Evolutionary conservation across 2,797 vertebrate genomes (phyloP).

Genomic region (Sitta carolinensis): DNA sequence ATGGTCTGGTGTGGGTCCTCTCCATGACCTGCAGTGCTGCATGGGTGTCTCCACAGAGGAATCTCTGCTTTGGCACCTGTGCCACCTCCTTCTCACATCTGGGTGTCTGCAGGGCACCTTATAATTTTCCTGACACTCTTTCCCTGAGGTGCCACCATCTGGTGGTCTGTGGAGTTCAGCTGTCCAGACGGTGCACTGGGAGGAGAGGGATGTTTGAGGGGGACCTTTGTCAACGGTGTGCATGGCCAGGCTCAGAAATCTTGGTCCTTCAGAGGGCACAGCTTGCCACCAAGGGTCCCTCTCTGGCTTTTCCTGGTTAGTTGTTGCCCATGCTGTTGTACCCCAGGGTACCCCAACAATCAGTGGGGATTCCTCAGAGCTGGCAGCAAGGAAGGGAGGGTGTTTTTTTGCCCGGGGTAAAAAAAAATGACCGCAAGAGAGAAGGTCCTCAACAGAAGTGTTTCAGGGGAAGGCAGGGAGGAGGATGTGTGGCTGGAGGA

Average conservation of each 20-base stretch:
- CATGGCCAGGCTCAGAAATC: not conserved
- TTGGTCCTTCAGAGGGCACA: not conserved
- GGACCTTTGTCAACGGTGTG: not conserved
- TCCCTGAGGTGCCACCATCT: not conserved
- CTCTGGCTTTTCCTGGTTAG: fast-evolving
- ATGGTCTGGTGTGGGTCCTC: not conserved
- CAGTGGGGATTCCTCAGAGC: not conserved
- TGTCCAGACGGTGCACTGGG: fast-evolving
- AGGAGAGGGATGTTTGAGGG: not conserved
- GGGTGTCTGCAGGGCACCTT: not conserved
- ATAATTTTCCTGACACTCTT: not conserved
- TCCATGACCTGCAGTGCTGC: not conserved
- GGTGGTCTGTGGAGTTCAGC: not conserved
- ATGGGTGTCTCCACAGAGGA: not conserved
- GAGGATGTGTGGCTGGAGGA: not conserved
- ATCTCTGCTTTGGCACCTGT: not conserved
- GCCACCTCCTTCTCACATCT: not conserved
- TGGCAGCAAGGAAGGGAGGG: not conserved
- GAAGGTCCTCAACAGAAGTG: not conserved
- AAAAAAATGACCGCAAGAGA: not conserved
- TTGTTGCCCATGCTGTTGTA: fast-evolving
- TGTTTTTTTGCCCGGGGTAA: fast-evolving
- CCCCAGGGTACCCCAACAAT: fast-evolving
- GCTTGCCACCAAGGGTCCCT: not conserved
- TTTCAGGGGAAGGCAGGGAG: not conserved